Base-by-base conservation (phyloP, 2,113 vertebrate genomes). In the Tauraco erythrolophus region DNA sequence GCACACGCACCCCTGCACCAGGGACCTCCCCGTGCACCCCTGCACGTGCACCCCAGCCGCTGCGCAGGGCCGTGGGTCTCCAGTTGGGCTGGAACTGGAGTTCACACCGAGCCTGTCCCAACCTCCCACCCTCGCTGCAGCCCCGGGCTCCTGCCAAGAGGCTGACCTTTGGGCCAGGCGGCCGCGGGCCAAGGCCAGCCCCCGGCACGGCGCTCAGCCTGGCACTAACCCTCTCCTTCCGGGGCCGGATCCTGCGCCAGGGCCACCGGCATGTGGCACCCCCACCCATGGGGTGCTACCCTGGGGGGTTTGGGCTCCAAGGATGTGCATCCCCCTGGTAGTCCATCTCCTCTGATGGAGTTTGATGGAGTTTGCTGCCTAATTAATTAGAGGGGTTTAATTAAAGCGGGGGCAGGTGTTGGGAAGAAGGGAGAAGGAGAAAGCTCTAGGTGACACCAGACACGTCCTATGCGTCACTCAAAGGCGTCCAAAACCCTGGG, bases 151-250 rank as follows among this genome's bases (percentile, higher is more conserved):
- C 71, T 61, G 95, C 91, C 96, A 94, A 74, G 37, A 92, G 78
- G 74, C 58, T 66, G 89, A 86, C 82, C 95, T 95, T 96, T 77
- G 77, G 31, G 81, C 86, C 89, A 54, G 65, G 57, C 10, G 14
- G 90, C 39, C 22, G 6, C 4, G 0, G 92, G 95, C 95, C 97
- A 96, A 95, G 43, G n/a, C 80, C 95, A 65, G 57, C 85, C 85
- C 77, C 61, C 19, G 0, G 76, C 48, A 45, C 76, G 8, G 0
- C 64, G 80, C 80, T 62, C 48, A 89, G 83, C 35, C 54, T 54
- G 4, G 72, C 1, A 0, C 70, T 72, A 84, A 84, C 90, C 77
- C 84, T 51, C 92, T 64, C 28, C 0, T 14, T 78, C 30, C 84
- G 1, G 37, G 77, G 54, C 45, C 11, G 3, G 9, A 79, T 94